phyloP scores from a whole-genome alignment of 2,797 vertebrate species.

The Borostomias antarcticus region DNA sequence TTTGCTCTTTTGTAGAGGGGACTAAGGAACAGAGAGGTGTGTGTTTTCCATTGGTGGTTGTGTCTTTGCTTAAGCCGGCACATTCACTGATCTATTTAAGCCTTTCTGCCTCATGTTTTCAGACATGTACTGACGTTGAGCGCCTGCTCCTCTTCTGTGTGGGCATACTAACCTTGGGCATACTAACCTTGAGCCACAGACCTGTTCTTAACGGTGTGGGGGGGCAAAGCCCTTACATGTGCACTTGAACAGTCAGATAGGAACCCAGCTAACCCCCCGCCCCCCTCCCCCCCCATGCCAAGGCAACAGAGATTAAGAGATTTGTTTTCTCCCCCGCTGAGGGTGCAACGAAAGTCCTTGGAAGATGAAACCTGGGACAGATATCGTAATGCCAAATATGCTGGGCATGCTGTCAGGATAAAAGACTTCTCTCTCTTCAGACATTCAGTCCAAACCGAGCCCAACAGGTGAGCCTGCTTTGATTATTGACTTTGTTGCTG shows the following conservation, averaged over 20 bases:
- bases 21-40: not conserved
- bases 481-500: not conserved
- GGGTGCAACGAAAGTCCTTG: conserved; percentile 18
- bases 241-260: conserved; percentile 46
- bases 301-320: conserved; percentile 68
- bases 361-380: conserved; percentile 26
- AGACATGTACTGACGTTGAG: conserved; percentile 44
- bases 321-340: conserved; percentile 63
- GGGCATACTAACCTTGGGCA: too few relatives aligned
- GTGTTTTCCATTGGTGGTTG: conserved; percentile 38
- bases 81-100: conserved; percentile 33
- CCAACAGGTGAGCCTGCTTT: conserved; percentile 20
- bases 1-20: not conserved
- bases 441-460: not conserved
- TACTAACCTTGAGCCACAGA: conserved; percentile 61
- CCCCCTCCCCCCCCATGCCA: too few relatives aligned
- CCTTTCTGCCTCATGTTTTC: conserved; percentile 36
- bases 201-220: conserved; percentile 35
- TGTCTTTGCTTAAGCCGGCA: conserved; percentile 33
- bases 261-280: conserved; percentile 21
- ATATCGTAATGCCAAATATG: conserved; percentile 25
- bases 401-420: conserved; percentile 30
- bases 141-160: conserved; percentile 34
- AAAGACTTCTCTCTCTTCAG: not conserved
- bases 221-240: conserved; percentile 40